These are phyloP conservation scores for Drosophila tropicalis DNA, from an alignment of 1,140 invertebrate genomes.

Conservation along the genomic window DNA sequence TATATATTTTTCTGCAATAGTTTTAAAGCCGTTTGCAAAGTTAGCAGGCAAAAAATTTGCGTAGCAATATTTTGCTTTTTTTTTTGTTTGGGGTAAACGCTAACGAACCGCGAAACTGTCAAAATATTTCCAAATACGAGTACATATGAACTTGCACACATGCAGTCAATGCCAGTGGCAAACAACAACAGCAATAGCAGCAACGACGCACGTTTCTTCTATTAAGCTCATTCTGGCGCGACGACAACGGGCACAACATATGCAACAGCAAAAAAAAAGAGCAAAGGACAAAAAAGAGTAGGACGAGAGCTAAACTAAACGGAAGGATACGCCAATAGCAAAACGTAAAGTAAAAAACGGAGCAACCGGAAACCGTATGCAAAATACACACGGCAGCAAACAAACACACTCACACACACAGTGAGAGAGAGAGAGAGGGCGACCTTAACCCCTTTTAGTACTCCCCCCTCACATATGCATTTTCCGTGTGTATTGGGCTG, in stretches of 20 bases:
- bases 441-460: slow-evolving; percentile 62
- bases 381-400: slow-evolving; percentile 58
- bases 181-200: neutral
- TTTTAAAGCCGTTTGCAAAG: neutral
- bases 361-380: slow-evolving; percentile 68
- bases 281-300: too few species aligned
- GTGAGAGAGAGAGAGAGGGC: neutral
- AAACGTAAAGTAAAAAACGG: slow-evolving; percentile 32
- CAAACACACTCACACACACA: slow-evolving; percentile 21
- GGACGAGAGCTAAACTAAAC: slow-evolving; percentile 48
- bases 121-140: slow-evolving; percentile 75
- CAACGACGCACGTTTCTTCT: slow-evolving; percentile 50
- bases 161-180: slow-evolving; percentile 7
- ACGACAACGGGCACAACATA: slow-evolving; percentile 46
- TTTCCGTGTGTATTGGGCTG: slow-evolving; percentile 42
- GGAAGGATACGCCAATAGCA: slow-evolving; percentile 74
- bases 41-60: neutral
- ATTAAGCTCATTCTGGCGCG: slow-evolving; percentile 52
- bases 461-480: slow-evolving; percentile 34
- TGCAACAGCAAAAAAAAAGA: slow-evolving; percentile 38
- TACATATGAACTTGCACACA: slow-evolving; percentile 47
- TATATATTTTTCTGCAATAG: neutral
- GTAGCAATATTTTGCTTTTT: neutral
- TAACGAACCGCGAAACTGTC: slow-evolving; percentile 80
- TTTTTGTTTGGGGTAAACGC: slow-evolving; percentile 34